Evolutionary conservation across 2,888 invertebrate species (phyloP).

Genomic region (Eledone cirrhosa): DNA sequence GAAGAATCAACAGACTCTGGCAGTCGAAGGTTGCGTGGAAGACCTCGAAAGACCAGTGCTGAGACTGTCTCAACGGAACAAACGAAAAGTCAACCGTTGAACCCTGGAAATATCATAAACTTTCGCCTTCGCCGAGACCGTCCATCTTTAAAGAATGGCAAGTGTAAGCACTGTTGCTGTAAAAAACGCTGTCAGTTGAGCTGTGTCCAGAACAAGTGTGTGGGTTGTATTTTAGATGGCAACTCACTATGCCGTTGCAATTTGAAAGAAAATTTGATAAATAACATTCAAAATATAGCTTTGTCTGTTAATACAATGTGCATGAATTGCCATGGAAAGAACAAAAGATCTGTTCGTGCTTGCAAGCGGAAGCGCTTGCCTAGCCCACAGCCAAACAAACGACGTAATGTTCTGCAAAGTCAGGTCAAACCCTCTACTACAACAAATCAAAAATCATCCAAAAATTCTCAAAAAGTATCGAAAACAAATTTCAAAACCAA

Average conservation of each 20-base stretch:
- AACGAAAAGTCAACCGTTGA: neutral
- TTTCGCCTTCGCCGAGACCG: slow-evolving; percentile 22
- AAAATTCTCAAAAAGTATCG: slow-evolving; percentile 1
- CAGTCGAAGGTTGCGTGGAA: neutral
- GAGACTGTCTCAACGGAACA: neutral
- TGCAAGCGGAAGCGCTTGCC: slow-evolving; percentile 5
- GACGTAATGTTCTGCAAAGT: neutral
- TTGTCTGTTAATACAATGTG: slow-evolving; percentile 23
- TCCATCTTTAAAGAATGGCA: slow-evolving; percentile 2
- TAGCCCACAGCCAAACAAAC: slow-evolving; percentile 1
- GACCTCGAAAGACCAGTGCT: neutral
- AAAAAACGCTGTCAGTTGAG: slow-evolving; percentile 6
- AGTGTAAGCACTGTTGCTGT: neutral
- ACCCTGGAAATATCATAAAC: slow-evolving; percentile 21
- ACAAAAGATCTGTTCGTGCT: neutral
- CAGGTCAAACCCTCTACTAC: neutral
- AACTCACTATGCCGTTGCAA: slow-evolving; percentile 6
- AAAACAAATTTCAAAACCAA: slow-evolving; percentile 9
- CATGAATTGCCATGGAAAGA: slow-evolving; percentile 14
- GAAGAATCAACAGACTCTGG: too few species aligned
- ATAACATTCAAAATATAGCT: slow-evolving; percentile 5
- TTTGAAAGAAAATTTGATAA: neutral
- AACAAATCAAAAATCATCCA: neutral
- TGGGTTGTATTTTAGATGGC: slow-evolving; percentile 9
- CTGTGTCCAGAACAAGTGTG: slow-evolving; percentile 13